Conservation (phyloP, 2,797 vertebrate genomes). For the Myotis vivesi region DNA sequence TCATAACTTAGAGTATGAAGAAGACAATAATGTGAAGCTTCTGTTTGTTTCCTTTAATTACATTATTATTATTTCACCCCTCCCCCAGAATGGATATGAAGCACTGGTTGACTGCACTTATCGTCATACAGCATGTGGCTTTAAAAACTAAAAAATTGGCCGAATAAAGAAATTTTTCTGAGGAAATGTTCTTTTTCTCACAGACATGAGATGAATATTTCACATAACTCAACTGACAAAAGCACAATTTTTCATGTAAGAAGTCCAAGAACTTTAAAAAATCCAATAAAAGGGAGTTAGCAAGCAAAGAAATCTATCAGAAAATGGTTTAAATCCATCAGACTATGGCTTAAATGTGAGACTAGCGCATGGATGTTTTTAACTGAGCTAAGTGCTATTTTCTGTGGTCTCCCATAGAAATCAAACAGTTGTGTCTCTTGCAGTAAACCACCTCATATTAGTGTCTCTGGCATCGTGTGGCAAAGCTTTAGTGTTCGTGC, state of each 20-base stretch:
- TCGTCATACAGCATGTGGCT: not conserved
- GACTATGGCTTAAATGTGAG: not conserved
- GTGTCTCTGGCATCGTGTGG: not conserved
- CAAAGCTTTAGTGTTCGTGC: conserved; percentile 10
- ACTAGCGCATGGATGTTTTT: not conserved
- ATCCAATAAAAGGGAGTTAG: not conserved
- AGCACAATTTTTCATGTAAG: not conserved
- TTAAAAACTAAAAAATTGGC: not conserved
- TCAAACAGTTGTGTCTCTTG: conserved; percentile 10
- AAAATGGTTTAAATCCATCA: conserved; percentile 38
- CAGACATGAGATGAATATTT: not conserved
- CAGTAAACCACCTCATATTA: not conserved
- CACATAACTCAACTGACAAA: not conserved
- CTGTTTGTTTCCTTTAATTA: not conserved
- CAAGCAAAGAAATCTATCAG: not conserved
- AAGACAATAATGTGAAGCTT: not conserved
- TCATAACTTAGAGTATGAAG: not conserved
- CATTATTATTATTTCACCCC: not conserved
- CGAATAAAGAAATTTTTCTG: conserved; percentile 1
- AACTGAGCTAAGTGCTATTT: not conserved
- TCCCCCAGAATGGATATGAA: not conserved
- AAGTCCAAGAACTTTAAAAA: not conserved
- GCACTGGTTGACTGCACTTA: not conserved
- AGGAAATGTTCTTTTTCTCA: not conserved
- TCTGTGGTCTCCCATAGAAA: not conserved